These are phyloP conservation scores for Sturnus vulgaris DNA, from an alignment of 2,113 vertebrate genomes.

Conservation along the genomic window DNA sequence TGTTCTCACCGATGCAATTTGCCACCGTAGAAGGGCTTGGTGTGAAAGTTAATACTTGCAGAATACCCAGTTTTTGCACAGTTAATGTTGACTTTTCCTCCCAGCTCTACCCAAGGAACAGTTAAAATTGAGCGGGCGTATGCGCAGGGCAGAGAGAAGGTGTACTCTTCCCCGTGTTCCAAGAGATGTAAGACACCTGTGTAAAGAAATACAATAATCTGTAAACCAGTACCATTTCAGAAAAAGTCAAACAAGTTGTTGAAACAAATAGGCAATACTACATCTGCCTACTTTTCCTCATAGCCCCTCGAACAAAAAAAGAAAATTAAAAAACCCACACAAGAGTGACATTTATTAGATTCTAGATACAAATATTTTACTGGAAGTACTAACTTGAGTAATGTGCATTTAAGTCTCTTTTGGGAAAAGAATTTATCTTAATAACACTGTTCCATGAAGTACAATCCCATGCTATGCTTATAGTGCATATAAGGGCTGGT, in stretches of 20 bases:
- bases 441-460: neutral
- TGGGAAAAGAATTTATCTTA: neutral
- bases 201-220: neutral
- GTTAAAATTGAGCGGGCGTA: constrained; percentile 97
- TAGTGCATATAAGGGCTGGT: neutral
- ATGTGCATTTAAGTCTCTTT: neutral
- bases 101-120: constrained; percentile 97
- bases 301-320: neutral
- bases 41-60: constrained; percentile 95
- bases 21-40: constrained; percentile 97
- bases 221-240: neutral
- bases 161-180: constrained; percentile 94
- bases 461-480: neutral
- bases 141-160: constrained; percentile 91
- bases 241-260: neutral
- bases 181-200: constrained; percentile 87
- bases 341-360: neutral
- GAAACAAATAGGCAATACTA: neutral
- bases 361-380: neutral
- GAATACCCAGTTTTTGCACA: constrained; percentile 92
- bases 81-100: constrained; percentile 91
- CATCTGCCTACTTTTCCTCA: neutral
- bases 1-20: constrained; percentile 88
- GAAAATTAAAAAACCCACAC: neutral
- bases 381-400: neutral